phyloP scores from a whole-genome alignment of 2,113 vertebrate genomes.

The Haemorhous mexicanus region DNA sequence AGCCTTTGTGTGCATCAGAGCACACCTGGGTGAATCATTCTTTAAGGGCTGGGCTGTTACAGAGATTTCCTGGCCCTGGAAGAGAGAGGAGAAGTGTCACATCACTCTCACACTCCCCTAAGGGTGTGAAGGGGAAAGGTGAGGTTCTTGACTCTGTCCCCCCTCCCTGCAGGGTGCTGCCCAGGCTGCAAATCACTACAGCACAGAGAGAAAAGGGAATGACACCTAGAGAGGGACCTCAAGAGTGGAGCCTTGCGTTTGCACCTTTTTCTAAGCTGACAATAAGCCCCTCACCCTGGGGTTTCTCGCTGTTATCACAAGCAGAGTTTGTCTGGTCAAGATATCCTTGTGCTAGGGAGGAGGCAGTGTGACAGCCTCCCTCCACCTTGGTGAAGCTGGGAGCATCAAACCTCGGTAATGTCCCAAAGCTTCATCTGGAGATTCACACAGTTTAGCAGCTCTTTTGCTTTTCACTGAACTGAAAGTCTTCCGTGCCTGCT shows the following conservation, averaged over 20 bases:
- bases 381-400: neutral
- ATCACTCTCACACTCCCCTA: neutral
- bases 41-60: neutral
- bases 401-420: neutral
- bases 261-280: neutral
- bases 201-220: neutral
- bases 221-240: neutral
- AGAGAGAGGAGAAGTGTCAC: neutral
- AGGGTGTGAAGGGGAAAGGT: neutral
- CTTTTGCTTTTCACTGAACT: neutral
- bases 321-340: neutral
- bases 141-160: neutral
- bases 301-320: neutral
- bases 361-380: neutral
- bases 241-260: neutral
- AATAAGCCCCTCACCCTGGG: neutral
- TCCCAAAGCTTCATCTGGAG: neutral
- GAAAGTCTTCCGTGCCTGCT: accelerated
- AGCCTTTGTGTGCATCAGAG: accelerated
- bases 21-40: neutral
- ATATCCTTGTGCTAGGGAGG: neutral
- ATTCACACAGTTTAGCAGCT: neutral
- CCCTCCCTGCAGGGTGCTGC: neutral
- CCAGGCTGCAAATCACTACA: neutral
- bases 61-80: neutral